phyloP scores from a whole-genome alignment of 2,888 invertebrate species.

The Drosophila neonasuta region DNA sequence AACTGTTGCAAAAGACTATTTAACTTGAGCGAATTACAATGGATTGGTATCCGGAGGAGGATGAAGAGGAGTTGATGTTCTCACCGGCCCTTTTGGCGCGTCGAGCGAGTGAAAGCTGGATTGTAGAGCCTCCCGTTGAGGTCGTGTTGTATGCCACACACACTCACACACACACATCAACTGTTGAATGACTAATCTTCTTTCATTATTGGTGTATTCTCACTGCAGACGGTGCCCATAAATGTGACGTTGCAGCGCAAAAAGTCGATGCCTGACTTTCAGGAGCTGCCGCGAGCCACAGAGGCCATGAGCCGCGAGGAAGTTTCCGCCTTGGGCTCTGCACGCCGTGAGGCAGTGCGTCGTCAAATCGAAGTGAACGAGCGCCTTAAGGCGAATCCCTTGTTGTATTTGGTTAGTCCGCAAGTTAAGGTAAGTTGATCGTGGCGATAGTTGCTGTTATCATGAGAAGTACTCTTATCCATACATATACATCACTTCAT shows the following conservation, averaged over 20 bases:
- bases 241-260: constrained; percentile 93
- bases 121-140: constrained; percentile 93
- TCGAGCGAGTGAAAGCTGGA: constrained; percentile 94
- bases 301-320: constrained; percentile 96
- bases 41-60: constrained; percentile 91
- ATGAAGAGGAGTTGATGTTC: constrained; percentile 93
- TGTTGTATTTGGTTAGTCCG: constrained; percentile 97
- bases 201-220: constrained; percentile 5
- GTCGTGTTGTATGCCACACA: constrained; percentile 81
- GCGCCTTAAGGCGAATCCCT: constrained; percentile 95
- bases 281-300: constrained; percentile 90
- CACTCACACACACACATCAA: neutral
- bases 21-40: constrained; percentile 80
- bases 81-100: constrained; percentile 93
- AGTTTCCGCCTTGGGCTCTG: constrained; percentile 95
- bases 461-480: too few relatives aligned
- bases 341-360: constrained; percentile 96
- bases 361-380: constrained; percentile 95
- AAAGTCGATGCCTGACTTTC: constrained; percentile 98
- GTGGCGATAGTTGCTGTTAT: neutral
- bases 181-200: constrained; percentile 44
- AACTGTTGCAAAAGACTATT: constrained; percentile 6
- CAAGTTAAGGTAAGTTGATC: constrained; percentile 93
- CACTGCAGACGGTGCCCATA: constrained; percentile 88
- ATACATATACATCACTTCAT: neutral